Percentiles rank a stretch among this genome's conserved stretches.
These are phyloP conservation scores for Oppia nitens DNA, from an alignment of 1,140 invertebrate species.

Conservation along the genomic window DNA sequence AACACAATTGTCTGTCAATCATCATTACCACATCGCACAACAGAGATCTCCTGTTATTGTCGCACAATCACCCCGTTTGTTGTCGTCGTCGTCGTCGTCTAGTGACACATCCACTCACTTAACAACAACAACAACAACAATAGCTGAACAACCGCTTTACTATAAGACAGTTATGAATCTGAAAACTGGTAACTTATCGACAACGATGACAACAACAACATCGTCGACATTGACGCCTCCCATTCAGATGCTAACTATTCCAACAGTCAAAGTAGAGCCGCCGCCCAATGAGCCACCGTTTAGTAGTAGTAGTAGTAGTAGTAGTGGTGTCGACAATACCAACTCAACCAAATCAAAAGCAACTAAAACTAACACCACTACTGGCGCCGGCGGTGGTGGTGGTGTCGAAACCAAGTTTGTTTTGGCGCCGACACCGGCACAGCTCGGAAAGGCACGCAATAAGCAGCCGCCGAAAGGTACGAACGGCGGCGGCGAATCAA, in stretches of 20 bases:
- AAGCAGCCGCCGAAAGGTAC: background rate
- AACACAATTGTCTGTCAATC: too few species aligned
- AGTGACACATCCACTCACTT: background rate
- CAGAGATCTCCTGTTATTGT: constrained; percentile 14
- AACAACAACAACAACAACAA: background rate
- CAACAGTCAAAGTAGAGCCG: background rate
- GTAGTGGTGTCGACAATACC: background rate
- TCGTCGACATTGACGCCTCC: background rate
- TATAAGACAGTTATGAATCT: constrained; percentile 10
- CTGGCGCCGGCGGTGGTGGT: background rate
- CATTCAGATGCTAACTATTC: background rate
- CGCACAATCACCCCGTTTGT: background rate
- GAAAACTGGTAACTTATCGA: constrained; percentile 3
- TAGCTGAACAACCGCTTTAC: background rate
- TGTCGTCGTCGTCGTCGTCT: background rate
- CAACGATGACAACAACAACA: constrained; percentile 14
- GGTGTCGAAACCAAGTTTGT: constrained; percentile 40
- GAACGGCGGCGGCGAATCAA: background rate
- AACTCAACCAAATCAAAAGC: background rate
- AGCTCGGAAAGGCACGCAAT: constrained; percentile 56
- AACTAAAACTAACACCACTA: background rate
- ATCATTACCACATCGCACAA: background rate
- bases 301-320: background rate
- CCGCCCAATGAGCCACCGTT: too few species aligned
- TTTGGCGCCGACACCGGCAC: constrained; percentile 76